Evolutionary conservation across 1,140 invertebrate species (phyloP), one percentile per base, ranked within the genome.

Genomic region (Drosophila takahashii): DNA sequence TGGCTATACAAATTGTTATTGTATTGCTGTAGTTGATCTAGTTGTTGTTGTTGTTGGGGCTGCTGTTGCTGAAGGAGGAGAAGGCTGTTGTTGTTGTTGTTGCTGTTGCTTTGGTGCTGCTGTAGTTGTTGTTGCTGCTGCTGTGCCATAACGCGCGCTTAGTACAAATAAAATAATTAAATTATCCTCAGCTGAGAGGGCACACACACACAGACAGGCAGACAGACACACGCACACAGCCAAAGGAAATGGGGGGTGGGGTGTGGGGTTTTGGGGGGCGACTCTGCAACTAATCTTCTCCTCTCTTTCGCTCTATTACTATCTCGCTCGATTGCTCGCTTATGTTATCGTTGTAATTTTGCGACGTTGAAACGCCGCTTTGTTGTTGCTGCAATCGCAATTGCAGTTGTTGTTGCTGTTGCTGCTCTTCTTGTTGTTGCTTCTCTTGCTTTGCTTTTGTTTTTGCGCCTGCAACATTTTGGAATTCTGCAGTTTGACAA

Each of bases 1-100:
- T 81, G 73, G 65, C 77, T 86, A 84, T 79, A 86, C 78, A 87
- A 86, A 83, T 87, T 83, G 75, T 87, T 87, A 76, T 86, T 83
- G 83, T 86, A 87, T 77, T 81, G 81, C 53, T 66, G 83, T 58
- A 59, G 83, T 51, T 79, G 81, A 60, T 71, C 78, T 79, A 81
- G 69, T 58, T 67, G 67, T 39, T 76, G 80, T 26, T 44, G 69
- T 61, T 67, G 67, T 39, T 76, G 80, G 26, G 59, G 52, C 45
- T 53, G 74, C 64, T 53, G 71, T 29, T 79, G 70, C 7, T 86
- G 81, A 26, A 48, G 36, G 16, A 72, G 69, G n/a, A 72, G 53
- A 10, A 71, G 70, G 76, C 34, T 77, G 76, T 27, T 75, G 78
- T 48, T 71, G 79, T 44, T 72, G 79, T 51, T 80, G 80, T 11